These are phyloP conservation scores for Epinephelus cyanopodus DNA, from an alignment of 2,113 vertebrate genomes.

Conservation along the genomic window DNA sequence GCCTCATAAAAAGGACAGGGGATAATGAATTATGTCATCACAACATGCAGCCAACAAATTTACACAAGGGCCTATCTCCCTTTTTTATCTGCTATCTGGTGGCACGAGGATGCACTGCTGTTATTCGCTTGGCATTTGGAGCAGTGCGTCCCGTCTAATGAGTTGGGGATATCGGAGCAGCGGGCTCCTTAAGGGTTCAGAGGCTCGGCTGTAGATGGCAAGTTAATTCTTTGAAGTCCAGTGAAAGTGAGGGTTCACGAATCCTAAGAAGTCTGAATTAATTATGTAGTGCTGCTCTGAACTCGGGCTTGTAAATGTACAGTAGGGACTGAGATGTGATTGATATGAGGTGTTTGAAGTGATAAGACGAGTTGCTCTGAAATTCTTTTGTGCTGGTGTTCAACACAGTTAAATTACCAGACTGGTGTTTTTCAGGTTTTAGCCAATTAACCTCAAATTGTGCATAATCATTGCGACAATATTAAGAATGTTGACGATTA, in stretches of 20 bases:
- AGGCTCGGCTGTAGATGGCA: conserved; percentile 9
- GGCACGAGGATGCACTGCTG: conserved; percentile 31
- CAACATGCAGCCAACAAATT: conserved; percentile 66
- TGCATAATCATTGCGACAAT: too few species aligned
- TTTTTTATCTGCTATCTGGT: conserved; percentile 63
- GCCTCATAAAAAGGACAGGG: conserved; percentile 64
- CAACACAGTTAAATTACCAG: neutral
- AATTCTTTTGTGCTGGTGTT: neutral
- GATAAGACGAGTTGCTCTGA: conserved; percentile 5
- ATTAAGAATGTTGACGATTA: neutral
- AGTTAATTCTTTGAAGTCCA: conserved; percentile 34
- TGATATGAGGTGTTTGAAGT: conserved; percentile 3
- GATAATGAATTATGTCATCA: conserved; percentile 74
- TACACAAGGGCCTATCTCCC: conserved; percentile 53
- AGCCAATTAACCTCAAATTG: neutral
- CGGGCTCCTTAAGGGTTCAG: conserved; percentile 54
- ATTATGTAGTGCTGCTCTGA: conserved; percentile 16
- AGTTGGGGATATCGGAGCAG: conserved; percentile 49
- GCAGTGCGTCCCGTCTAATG: conserved; percentile 54
- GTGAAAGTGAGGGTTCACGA: conserved; percentile 14
- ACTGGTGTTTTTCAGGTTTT: neutral
- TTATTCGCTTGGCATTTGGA: conserved; percentile 70
- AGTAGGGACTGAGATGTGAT: neutral
- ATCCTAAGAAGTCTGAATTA: neutral
- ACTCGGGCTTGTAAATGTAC: conserved; percentile 12